These are phyloP conservation scores for Synanceia verrucosa DNA, from an alignment of 2,797 vertebrate species.

Conservation along the genomic window DNA sequence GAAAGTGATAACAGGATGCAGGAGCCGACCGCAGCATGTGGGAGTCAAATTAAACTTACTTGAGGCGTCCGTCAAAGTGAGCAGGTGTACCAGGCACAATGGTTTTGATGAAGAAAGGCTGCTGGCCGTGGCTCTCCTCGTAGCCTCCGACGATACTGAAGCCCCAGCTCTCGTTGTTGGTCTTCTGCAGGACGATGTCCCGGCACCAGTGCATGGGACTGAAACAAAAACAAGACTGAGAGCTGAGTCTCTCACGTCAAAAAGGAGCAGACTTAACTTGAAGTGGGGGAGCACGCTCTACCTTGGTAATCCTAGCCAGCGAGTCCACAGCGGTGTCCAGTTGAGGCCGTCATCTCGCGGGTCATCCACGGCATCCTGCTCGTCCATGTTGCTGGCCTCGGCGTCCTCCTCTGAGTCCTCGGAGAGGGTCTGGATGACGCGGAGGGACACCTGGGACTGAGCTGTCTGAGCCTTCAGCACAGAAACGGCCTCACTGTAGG, in stretches of 20 bases:
- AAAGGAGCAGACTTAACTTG: background rate
- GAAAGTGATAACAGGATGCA: background rate
- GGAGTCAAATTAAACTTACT: constrained; percentile 76
- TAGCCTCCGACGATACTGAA: constrained; percentile 96
- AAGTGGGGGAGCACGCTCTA: constrained; percentile 39
- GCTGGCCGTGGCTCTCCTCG: constrained; percentile 91
- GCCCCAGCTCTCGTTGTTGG: constrained; percentile 93
- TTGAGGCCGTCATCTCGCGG: constrained; percentile 81
- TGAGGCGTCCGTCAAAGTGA: constrained; percentile 90
- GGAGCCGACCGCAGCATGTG: fast-evolving
- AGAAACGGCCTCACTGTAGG: constrained; percentile 90
- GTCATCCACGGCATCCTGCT: constrained; percentile 77
- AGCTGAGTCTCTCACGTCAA: background rate
- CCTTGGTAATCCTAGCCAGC: constrained; percentile 92
- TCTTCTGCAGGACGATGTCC: constrained; percentile 90
- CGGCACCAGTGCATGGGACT: constrained; percentile 94
- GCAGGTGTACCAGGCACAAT: constrained; percentile 94
- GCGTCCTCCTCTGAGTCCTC: constrained; percentile 77
- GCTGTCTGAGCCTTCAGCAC: constrained; percentile 91
- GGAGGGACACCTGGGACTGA: constrained; percentile 85
- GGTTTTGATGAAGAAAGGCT: constrained; percentile 97
- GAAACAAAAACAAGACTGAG: constrained; percentile 15
- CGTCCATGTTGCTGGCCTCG: constrained; percentile 67
- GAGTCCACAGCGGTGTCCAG: constrained; percentile 92
- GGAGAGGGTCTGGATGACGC: constrained; percentile 86